A percentile compares a stretch with the other conserved stretches of the same genome.
Conservation (phyloP, 2,888 invertebrate species). For the Pyrrhosoma nymphula region DNA sequence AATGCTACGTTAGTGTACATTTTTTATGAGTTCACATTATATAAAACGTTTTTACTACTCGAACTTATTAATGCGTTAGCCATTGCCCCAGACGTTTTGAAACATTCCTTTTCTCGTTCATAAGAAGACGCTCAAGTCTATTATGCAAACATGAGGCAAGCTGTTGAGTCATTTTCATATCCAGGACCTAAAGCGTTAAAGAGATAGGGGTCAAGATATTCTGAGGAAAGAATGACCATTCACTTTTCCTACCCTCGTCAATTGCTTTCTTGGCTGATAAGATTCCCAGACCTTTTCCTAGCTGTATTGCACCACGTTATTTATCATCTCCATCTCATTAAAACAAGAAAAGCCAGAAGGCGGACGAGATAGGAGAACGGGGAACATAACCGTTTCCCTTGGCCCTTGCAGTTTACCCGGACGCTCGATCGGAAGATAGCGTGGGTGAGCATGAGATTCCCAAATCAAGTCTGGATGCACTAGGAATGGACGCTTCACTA, state of each 20-base stretch:
- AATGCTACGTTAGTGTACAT: too few relatives aligned
- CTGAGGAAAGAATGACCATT: neutral
- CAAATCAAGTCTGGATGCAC: constrained; percentile 36
- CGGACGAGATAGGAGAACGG: neutral
- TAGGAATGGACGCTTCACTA: neutral
- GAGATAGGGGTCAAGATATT: neutral
- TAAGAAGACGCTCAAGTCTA: too few relatives aligned
- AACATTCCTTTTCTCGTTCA: too few relatives aligned
- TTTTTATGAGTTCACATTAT: too few relatives aligned
- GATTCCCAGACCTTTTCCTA: neutral
- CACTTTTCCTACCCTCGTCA: neutral
- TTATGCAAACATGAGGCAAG: too few relatives aligned
- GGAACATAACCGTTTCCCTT: neutral
- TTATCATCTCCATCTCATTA: constrained; percentile 37
- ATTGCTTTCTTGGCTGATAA: neutral
- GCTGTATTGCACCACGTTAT: neutral
- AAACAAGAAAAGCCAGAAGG: constrained; percentile 3
- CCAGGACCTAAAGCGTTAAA: neutral
- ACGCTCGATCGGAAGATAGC: neutral
- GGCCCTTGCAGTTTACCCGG: constrained; percentile 21
- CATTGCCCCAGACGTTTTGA: too few relatives aligned
- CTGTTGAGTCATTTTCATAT: too few relatives aligned
- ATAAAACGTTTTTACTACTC: too few relatives aligned
- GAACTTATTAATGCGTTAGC: too few relatives aligned
- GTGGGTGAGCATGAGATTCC: constrained; percentile 6